A percentile compares a stretch with the other conserved stretches of the same genome.
phyloP scores from a whole-genome alignment of 2,113 vertebrate species.

The Neotoma lepida region DNA sequence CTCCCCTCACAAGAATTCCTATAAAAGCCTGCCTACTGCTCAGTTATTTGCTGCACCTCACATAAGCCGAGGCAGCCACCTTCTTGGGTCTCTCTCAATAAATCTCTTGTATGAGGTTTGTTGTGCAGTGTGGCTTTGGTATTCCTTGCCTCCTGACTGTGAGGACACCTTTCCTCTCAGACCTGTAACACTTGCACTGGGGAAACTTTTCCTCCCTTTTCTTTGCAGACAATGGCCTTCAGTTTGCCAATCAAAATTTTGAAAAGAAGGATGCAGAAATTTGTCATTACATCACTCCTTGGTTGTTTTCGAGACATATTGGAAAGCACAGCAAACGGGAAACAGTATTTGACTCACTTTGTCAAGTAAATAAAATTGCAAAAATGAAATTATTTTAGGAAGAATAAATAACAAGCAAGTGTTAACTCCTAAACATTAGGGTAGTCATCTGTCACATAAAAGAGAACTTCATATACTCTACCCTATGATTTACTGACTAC shows the following conservation, averaged over 20 bases:
- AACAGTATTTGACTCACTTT: neutral
- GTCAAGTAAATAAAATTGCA: neutral
- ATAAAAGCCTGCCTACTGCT: too few relatives aligned
- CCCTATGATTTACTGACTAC: neutral
- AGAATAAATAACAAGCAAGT: neutral
- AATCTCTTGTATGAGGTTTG: too few relatives aligned
- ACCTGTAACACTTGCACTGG: too few relatives aligned
- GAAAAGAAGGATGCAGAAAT: slow-evolving; percentile 27
- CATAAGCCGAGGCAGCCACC: too few relatives aligned
- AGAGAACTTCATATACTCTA: neutral
- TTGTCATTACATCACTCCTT: neutral
- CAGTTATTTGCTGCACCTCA: too few relatives aligned
- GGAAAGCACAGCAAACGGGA: neutral
- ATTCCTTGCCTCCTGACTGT: too few relatives aligned
- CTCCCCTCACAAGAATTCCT: too few relatives aligned
- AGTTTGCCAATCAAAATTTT: slow-evolving; percentile 32
- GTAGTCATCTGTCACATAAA: neutral
- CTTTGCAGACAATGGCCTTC: neutral
- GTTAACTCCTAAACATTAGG: neutral
- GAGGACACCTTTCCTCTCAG: too few relatives aligned
- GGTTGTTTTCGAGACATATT: neutral
- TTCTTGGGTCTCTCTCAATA: too few relatives aligned
- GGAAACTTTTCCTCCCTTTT: neutral
- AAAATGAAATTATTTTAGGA: neutral
- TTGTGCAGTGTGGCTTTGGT: too few relatives aligned